Evolutionary conservation across 2,888 invertebrate species (phyloP).

Genomic region (Cordilura impudica): DNA sequence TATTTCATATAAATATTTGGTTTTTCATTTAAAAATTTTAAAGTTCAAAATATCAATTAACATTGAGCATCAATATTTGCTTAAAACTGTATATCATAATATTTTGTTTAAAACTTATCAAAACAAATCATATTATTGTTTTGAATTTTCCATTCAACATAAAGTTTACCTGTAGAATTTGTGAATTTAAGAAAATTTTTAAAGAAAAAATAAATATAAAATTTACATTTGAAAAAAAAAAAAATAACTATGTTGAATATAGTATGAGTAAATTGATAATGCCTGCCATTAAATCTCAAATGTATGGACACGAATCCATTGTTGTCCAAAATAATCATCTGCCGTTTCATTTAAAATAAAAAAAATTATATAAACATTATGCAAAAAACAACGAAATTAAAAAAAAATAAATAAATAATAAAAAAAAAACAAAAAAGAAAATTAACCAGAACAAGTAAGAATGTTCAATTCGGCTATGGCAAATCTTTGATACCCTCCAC

Average conservation of each 20-base stretch:
- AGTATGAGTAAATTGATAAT: constrained; percentile 19
- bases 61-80: constrained; percentile 20
- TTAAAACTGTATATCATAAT: constrained; percentile 25
- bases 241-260: not conserved
- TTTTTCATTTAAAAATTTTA: not conserved
- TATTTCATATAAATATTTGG: not conserved
- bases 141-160: not conserved
- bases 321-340: constrained; percentile 9
- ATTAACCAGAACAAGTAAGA: constrained; percentile 4
- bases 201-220: not conserved
- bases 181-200: not conserved
- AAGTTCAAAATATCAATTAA: not conserved
- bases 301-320: not conserved
- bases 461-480: no score
- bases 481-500: no score
- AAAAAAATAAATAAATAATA: not conserved
- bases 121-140: constrained; percentile 23
- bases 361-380: not conserved
- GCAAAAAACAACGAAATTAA: not conserved
- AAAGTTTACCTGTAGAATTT: not conserved
- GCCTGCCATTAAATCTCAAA: not conserved
- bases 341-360: not conserved
- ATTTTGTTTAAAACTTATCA: constrained; percentile 27
- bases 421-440: not conserved
- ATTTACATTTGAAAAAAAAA: not conserved